These are phyloP conservation scores for Cheilosia vulpina DNA, from an alignment of 2,888 invertebrate genomes.

Conservation along the genomic window DNA sequence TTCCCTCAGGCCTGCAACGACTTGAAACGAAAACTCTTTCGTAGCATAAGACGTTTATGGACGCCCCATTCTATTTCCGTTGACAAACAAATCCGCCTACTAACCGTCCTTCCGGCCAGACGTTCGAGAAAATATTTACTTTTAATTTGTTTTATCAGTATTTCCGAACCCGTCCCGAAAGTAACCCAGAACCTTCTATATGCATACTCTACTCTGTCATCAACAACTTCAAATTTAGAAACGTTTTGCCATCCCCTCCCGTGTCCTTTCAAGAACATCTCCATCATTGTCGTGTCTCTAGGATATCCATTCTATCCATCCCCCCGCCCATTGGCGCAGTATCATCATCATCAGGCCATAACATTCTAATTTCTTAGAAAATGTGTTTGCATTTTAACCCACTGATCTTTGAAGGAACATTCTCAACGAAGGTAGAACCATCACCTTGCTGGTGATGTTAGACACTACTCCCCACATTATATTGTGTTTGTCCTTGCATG, in stretches of 20 bases:
- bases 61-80: conserved; percentile 24
- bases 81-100: background rate
- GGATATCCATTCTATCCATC: conserved; percentile 7
- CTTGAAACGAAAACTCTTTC: conserved; percentile 24
- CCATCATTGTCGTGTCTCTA: conserved; percentile 29
- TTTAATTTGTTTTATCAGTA: conserved; percentile 64
- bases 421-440: conserved; percentile 20
- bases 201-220: conserved; percentile 1
- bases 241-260: conserved; percentile 42
- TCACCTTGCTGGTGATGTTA: background rate
- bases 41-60: conserved; percentile 34
- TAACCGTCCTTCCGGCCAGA: conserved; percentile 14
- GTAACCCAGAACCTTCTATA: conserved; percentile 4
- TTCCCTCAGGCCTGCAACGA: conserved; percentile 13
- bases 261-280: conserved; percentile 25
- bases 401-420: conserved; percentile 60
- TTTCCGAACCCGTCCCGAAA: conserved; percentile 26
- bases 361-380: conserved; percentile 64
- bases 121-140: conserved; percentile 55
- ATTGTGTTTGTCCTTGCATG: conserved; percentile 34
- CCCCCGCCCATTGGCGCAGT: conserved; percentile 6
- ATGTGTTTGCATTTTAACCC: conserved; percentile 66
- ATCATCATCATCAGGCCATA: conserved; percentile 42
- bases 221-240: conserved; percentile 41
- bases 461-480: background rate